Evolutionary conservation across 2,888 invertebrate species (phyloP).

Genomic region (Hecatera dysodea): DNA sequence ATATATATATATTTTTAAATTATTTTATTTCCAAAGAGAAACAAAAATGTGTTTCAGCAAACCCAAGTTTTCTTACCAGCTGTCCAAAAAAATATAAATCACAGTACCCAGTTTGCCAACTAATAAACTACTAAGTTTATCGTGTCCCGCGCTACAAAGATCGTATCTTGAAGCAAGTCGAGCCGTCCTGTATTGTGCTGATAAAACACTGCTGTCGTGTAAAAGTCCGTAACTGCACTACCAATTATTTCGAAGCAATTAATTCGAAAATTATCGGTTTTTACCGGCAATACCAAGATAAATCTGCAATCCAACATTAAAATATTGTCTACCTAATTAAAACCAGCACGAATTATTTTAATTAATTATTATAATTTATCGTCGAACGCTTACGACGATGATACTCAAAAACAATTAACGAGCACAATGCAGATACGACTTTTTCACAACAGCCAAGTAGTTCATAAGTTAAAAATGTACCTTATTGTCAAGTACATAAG

Average conservation of each 20-base stretch:
- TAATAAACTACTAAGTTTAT: background rate
- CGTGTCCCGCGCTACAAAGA: slow-evolving; percentile 16
- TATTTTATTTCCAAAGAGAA: too few relatives aligned
- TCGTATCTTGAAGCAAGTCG: background rate
- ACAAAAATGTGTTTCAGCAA: too few relatives aligned
- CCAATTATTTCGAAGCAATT: background rate
- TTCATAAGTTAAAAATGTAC: slow-evolving; percentile 42
- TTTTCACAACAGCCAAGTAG: slow-evolving; percentile 26
- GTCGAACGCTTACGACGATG: background rate
- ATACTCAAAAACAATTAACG: background rate
- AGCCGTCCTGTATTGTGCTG: slow-evolving; percentile 25
- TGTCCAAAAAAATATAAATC: too few relatives aligned
- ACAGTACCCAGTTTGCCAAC: too few relatives aligned
- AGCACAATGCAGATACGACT: slow-evolving; percentile 2
- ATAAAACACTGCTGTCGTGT: slow-evolving; percentile 15
- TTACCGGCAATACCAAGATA: background rate
- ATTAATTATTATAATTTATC: background rate
- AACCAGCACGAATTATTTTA: background rate
- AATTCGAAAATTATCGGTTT: background rate
- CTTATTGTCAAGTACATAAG: slow-evolving; percentile 64
- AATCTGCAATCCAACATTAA: background rate
- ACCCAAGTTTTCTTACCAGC: too few relatives aligned
- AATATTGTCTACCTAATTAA: background rate
- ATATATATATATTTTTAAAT: too few relatives aligned
- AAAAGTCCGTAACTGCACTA: slow-evolving; percentile 13